Evolutionary conservation across 2,888 invertebrate species (phyloP).

Genomic region (Phorcus lineatus): DNA sequence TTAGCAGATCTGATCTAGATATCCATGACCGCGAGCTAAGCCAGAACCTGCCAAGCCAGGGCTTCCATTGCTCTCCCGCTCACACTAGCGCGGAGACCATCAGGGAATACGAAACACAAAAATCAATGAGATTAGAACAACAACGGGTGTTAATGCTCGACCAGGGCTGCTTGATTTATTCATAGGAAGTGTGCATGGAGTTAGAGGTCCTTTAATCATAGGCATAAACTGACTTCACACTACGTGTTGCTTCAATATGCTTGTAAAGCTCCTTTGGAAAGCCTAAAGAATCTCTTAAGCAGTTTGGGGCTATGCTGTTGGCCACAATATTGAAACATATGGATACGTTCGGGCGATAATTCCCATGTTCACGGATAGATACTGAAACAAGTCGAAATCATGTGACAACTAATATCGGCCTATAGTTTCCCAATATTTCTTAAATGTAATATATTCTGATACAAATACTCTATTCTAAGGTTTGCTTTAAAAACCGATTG

Average conservation of each 20-base stretch:
- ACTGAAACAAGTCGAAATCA: no score
- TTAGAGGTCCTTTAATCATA: not conserved
- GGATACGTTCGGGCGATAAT: no score
- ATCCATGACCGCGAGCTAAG: slow-evolving; percentile 2
- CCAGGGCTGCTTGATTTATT: not conserved
- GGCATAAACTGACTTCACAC: not conserved
- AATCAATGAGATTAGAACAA: slow-evolving; percentile 25
- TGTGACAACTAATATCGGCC: no score
- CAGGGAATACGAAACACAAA: slow-evolving; percentile 21
- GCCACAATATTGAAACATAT: no score
- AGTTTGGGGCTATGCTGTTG: no score
- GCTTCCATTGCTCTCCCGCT: not conserved
- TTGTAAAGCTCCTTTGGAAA: not conserved
- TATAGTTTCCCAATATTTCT: no score
- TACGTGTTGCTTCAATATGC: not conserved
- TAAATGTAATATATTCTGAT: no score
- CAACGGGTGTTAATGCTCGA: not conserved
- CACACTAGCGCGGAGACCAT: not conserved
- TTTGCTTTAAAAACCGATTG: no score
- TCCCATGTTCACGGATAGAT: no score
- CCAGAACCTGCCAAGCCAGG: not conserved
- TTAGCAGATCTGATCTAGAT: not conserved
- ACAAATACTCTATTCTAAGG: no score
- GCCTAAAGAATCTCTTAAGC: not conserved
- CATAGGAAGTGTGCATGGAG: not conserved